Percentiles rank a stretch among this genome's conserved stretches.
These are phyloP conservation scores for Graptemys geographica DNA, from an alignment of 2,797 vertebrate species.

Conservation along the genomic window DNA sequence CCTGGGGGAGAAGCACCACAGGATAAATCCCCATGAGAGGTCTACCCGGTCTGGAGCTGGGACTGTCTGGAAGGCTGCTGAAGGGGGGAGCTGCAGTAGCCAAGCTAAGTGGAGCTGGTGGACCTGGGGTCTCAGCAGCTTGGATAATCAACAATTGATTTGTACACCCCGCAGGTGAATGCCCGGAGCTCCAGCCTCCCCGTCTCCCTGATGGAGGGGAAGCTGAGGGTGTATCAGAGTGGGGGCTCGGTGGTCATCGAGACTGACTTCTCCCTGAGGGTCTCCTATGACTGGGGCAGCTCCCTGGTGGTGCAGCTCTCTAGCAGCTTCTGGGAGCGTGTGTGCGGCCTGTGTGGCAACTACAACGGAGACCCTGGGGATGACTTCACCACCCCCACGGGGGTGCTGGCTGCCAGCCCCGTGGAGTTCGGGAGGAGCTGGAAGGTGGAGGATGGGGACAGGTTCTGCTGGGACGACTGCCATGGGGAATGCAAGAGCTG, in stretches of 20 bases:
- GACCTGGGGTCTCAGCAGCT: not conserved
- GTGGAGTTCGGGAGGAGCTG: slow-evolving; percentile 83
- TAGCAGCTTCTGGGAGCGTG: slow-evolving; percentile 70
- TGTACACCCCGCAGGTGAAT: slow-evolving; percentile 77
- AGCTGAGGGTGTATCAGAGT: slow-evolving; percentile 78
- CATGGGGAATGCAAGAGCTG: no score
- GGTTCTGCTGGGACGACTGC: no score
- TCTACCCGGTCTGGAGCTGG: not conserved
- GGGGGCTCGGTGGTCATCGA: slow-evolving; percentile 73
- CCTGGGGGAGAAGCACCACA: not conserved
- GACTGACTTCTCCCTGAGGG: slow-evolving; percentile 82
- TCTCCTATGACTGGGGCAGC: slow-evolving; percentile 85
- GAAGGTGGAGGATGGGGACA: slow-evolving; percentile 70
- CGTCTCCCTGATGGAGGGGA: slow-evolving; percentile 60
- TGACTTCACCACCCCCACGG: slow-evolving; percentile 71
- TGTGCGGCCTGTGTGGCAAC: slow-evolving; percentile 90
- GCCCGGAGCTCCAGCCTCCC: slow-evolving; percentile 81
- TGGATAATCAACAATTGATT: not conserved
- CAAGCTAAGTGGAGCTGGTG: not conserved
- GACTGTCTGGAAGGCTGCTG: no score
- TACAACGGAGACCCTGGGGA: slow-evolving; percentile 80
- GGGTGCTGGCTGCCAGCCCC: slow-evolving; percentile 28
- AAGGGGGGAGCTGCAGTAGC: not conserved
- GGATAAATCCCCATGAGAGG: not conserved
- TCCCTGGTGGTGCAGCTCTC: slow-evolving; percentile 82